These are phyloP conservation scores for Lagria hirta DNA, from an alignment of 2,888 invertebrate species.

Conservation along the genomic window DNA sequence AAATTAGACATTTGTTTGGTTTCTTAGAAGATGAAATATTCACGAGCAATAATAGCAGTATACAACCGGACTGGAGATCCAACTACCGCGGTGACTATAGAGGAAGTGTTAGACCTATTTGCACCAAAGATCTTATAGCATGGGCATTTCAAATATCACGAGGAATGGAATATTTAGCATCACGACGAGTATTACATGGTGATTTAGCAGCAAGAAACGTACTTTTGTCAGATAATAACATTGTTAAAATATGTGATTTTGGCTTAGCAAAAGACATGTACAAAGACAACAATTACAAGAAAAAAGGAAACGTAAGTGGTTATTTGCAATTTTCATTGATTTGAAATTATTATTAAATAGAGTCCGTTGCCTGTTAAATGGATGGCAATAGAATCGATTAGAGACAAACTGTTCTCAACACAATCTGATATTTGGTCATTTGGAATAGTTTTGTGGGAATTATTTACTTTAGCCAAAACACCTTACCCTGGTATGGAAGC, in stretches of 20 bases:
- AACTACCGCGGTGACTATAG: constrained; percentile 77
- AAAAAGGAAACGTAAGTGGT: constrained; percentile 76
- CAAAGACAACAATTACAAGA: constrained; percentile 86
- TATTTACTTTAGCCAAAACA: constrained; percentile 81
- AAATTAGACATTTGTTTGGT: too few species aligned
- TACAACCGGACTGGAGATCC: constrained; percentile 77
- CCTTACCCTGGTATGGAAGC: constrained; percentile 85
- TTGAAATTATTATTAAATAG: constrained; percentile 52
- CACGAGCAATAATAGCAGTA: constrained; percentile 58
- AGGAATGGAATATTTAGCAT: constrained; percentile 93
- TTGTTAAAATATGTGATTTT: constrained; percentile 96
- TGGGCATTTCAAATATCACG: constrained; percentile 93
- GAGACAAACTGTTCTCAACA: constrained; percentile 87
- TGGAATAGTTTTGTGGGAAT: constrained; percentile 87
- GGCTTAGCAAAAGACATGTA: constrained; percentile 91
- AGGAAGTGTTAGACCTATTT: constrained; percentile 68
- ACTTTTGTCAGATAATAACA: constrained; percentile 81
- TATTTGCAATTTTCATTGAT: too few species aligned
- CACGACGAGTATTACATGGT: constrained; percentile 83
- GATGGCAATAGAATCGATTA: constrained; percentile 92
- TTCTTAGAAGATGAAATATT: constrained; percentile 49
- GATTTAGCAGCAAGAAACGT: constrained; percentile 91
- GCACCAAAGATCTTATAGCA: constrained; percentile 81
- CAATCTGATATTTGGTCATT: constrained; percentile 96
- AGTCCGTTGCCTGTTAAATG: constrained; percentile 91